Conservation (phyloP, 2,888 invertebrate species). For the Pogonocherus hispidulus region DNA sequence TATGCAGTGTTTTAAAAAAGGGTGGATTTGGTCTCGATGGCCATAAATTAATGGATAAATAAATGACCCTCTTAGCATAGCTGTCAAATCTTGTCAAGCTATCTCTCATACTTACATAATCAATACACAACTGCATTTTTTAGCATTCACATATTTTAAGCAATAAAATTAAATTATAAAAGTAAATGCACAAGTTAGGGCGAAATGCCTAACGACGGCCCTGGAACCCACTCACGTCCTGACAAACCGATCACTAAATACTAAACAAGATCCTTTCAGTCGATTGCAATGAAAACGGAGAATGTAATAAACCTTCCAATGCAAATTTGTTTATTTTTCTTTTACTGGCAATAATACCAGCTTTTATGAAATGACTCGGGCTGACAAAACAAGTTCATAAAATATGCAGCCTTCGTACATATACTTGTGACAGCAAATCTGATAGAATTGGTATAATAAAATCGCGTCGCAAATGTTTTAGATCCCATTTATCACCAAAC, state of each 20-base stretch:
- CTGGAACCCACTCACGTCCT: too few species aligned
- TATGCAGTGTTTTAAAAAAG: not conserved
- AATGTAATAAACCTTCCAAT: not conserved
- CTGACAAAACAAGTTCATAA: conserved; percentile 18
- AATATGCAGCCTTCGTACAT: conserved; percentile 10
- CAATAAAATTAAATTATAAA: too few species aligned
- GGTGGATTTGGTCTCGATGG: too few species aligned
- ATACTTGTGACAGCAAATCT: conserved; percentile 16
- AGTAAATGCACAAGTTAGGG: too few species aligned
- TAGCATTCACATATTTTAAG: too few species aligned
- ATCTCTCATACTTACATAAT: too few species aligned
- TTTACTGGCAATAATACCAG: conserved; percentile 12
- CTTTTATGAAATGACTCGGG: conserved; percentile 12
- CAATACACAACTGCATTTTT: too few species aligned
- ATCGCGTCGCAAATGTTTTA: conserved; percentile 22
- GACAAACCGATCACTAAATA: too few species aligned
- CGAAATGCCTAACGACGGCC: too few species aligned
- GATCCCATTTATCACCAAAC: conserved; percentile 22
- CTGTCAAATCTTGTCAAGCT: too few species aligned
- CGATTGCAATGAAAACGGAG: not conserved
- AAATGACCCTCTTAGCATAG: too few species aligned
- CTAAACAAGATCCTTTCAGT: not conserved
- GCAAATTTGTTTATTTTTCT: conserved; percentile 17
- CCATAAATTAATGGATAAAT: too few species aligned
- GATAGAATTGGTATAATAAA: conserved; percentile 24